These are phyloP conservation scores for Theropithecus gelada DNA, from an alignment of 2,113 vertebrate species.

Conservation along the genomic window DNA sequence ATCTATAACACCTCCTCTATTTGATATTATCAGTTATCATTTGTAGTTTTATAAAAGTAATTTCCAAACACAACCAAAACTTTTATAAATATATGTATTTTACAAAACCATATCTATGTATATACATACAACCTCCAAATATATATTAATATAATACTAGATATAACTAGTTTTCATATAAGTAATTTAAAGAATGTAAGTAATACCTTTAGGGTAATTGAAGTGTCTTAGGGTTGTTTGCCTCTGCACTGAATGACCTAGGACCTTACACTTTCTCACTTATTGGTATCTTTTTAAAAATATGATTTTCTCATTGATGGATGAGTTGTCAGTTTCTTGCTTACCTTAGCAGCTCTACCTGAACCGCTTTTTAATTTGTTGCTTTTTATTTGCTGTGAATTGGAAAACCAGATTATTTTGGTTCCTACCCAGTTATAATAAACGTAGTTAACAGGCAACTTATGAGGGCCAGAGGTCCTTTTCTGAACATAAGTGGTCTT, in stretches of 20 bases:
- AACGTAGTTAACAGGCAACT: neutral
- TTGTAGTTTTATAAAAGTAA: neutral
- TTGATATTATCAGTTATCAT: neutral
- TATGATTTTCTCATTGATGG: neutral
- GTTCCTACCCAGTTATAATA: neutral
- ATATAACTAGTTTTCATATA: neutral
- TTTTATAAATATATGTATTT: neutral
- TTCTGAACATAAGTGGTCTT: neutral
- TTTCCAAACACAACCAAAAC: neutral
- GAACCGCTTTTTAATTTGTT: neutral
- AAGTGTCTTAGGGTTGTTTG: neutral
- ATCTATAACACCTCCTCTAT: neutral
- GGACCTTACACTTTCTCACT: neutral
- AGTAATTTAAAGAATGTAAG: neutral
- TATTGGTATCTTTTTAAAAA: neutral
- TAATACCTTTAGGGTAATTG: neutral
- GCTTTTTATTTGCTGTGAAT: neutral
- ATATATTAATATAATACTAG: neutral
- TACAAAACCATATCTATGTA: neutral
- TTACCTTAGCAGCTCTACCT: neutral
- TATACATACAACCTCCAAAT: neutral
- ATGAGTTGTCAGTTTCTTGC: neutral
- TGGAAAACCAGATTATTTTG: constrained; percentile 11
- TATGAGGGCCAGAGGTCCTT: neutral
- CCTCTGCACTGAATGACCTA: neutral